These are phyloP conservation scores for Saguinus imperator DNA, from an alignment of 2,113 vertebrate species.

Conservation along the genomic window DNA sequence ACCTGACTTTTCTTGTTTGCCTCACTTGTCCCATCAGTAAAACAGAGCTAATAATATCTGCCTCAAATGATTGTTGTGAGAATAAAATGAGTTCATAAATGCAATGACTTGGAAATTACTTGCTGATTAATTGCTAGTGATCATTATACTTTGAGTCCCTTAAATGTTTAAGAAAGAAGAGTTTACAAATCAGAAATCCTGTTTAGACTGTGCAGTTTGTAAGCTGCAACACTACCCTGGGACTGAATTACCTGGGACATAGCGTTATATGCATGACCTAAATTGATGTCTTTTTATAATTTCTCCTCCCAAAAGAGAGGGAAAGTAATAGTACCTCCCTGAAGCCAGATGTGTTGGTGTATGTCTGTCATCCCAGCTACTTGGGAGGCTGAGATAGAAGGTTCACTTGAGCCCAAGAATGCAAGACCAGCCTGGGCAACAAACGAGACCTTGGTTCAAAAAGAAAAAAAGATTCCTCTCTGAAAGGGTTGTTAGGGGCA, in stretches of 20 bases:
- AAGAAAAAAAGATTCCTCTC: too few species aligned
- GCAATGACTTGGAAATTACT: background rate
- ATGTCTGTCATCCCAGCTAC: too few species aligned
- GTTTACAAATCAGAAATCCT: background rate
- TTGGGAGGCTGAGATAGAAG: too few species aligned
- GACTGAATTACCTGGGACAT: background rate
- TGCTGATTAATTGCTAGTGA: background rate
- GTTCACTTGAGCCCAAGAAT: too few species aligned
- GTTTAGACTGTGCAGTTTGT: background rate
- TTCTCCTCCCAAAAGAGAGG: background rate
- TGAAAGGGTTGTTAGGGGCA: background rate
- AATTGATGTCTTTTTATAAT: background rate
- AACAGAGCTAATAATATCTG: background rate
- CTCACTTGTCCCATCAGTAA: background rate
- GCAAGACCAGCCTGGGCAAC: too few species aligned
- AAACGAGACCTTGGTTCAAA: too few species aligned
- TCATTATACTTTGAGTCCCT: background rate
- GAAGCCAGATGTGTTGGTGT: too few species aligned
- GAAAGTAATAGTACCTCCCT: background rate
- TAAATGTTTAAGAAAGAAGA: background rate
- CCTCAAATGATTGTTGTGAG: background rate
- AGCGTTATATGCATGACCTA: background rate
- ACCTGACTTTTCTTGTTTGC: background rate
- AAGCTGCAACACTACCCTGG: background rate
- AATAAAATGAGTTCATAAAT: background rate